Conservation (phyloP, 2,888 invertebrate species). For the Apodemia mormo region DNA sequence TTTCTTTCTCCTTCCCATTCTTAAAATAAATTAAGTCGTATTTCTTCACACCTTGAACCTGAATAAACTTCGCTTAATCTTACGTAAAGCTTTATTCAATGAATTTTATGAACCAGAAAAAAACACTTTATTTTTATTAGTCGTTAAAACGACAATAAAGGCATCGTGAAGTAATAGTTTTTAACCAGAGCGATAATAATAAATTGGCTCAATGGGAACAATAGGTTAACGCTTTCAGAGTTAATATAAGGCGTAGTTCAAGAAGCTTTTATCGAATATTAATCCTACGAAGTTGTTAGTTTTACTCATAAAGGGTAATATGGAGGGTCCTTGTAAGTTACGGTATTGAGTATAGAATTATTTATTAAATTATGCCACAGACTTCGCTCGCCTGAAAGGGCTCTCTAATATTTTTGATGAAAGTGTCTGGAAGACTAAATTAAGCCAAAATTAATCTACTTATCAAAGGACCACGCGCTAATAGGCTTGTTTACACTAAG, state of each 20-base stretch:
- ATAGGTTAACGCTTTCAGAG: not conserved
- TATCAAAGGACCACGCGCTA: too few relatives aligned
- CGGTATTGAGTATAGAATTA: not conserved
- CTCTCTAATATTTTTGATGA: too few relatives aligned
- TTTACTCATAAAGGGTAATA: not conserved
- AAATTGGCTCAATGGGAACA: not conserved
- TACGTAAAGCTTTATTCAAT: slow-evolving; percentile 2
- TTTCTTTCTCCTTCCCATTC: not conserved
- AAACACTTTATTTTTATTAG: slow-evolving; percentile 12
- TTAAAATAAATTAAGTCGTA: not conserved
- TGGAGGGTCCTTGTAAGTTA: not conserved
- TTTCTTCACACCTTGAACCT: not conserved
- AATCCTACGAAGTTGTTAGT: not conserved
- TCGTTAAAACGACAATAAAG: slow-evolving; percentile 11
- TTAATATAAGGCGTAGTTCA: not conserved
- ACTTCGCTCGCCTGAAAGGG: not conserved
- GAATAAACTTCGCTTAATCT: not conserved
- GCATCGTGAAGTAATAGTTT: slow-evolving; percentile 9
- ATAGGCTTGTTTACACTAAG: too few relatives aligned
- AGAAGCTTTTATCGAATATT: slow-evolving; percentile 4
- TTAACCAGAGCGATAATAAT: slow-evolving; percentile 9
- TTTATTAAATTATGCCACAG: not conserved
- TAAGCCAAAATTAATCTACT: too few relatives aligned
- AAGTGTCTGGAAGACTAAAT: too few relatives aligned
- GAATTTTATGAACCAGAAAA: slow-evolving; percentile 5